These are phyloP conservation scores for Synergus laeviventris DNA, from an alignment of 2,888 invertebrate species.

Conservation along the genomic window DNA sequence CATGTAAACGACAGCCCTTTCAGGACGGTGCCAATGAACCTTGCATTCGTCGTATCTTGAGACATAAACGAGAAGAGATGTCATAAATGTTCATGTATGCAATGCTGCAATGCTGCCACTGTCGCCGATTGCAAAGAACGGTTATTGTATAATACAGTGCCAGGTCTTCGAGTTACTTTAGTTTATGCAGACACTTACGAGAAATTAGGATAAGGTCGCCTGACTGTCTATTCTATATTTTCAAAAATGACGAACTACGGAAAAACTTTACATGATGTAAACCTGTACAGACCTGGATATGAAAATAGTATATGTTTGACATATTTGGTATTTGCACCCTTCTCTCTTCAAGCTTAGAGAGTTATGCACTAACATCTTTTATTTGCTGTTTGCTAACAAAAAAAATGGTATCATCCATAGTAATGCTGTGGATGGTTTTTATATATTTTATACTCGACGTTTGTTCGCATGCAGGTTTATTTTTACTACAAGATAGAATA, in stretches of 20 bases:
- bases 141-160: conserved; percentile 14
- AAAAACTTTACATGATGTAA: neutral
- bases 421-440: no score
- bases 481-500: neutral
- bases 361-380: no score
- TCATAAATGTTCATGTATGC: conserved; percentile 19
- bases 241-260: neutral
- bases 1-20: conserved; percentile 34
- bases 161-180: neutral
- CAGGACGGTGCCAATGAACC: conserved; percentile 34
- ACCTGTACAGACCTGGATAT: neutral
- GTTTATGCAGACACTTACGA: conserved; percentile 2
- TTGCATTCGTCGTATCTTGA: conserved; percentile 19
- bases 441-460: neutral
- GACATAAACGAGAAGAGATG: conserved; percentile 11
- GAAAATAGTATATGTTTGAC: neutral
- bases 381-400: no score
- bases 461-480: neutral
- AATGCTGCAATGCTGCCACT: neutral
- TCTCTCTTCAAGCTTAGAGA: no score
- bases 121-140: conserved; percentile 7
- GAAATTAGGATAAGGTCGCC: conserved; percentile 21
- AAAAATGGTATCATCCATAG: no score
- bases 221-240: neutral
- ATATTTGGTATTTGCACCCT: no score